Conservation (phyloP, 2,888 invertebrate genomes). For the Zaprionus bogoriensis region DNA sequence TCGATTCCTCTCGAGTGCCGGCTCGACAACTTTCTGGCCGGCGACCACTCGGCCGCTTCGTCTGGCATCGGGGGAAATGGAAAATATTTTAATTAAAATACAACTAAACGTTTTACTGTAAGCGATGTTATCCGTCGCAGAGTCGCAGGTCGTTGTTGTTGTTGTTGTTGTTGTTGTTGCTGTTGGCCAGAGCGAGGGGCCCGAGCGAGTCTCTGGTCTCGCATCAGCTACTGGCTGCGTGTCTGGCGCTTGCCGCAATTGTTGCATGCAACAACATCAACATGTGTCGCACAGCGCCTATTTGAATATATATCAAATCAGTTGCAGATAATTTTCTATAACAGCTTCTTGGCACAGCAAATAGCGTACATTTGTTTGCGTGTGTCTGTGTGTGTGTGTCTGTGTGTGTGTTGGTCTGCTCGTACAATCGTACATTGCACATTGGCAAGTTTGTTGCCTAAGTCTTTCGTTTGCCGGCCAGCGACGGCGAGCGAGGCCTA, state of each 20-base stretch:
- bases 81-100: conserved; percentile 77
- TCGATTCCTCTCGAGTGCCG: conserved; percentile 56
- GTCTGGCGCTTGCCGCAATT: conserved; percentile 58
- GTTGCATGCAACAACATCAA: conserved; percentile 64
- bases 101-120: conserved; percentile 75
- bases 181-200: conserved; percentile 12
- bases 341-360: conserved; percentile 65
- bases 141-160: too few relatives aligned
- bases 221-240: conserved; percentile 52
- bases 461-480: conserved; percentile 61
- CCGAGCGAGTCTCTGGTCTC: too few relatives aligned
- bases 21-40: background rate
- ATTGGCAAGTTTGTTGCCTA: conserved; percentile 60
- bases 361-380: conserved; percentile 58
- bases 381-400: background rate
- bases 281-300: conserved; percentile 75
- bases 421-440: conserved; percentile 20
- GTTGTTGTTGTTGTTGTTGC: too few relatives aligned
- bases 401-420: background rate
- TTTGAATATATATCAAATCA: conserved; percentile 78
- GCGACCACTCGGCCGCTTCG: conserved; percentile 15
- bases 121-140: conserved; percentile 68
- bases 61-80: conserved; percentile 51
- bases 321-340: conserved; percentile 77
- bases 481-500: conserved; percentile 20